Conservation (phyloP, 2,797 vertebrate species). For the Sus cebifrons region DNA sequence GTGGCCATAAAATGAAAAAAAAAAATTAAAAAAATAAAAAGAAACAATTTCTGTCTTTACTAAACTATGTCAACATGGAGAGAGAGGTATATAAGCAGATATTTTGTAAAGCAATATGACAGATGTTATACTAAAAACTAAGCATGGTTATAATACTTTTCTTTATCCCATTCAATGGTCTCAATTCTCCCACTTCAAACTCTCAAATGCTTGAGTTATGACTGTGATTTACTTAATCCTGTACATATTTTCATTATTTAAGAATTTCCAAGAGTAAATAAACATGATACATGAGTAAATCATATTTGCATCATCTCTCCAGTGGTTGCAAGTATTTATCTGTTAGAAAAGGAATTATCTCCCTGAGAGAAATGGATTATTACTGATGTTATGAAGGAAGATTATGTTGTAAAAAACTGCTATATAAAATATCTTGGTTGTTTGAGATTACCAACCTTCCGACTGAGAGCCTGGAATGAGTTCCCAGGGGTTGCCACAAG, state of each 20-base stretch:
- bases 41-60: not conserved
- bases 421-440: not conserved
- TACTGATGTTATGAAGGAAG: not conserved
- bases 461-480: not conserved
- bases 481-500: not conserved
- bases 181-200: not conserved
- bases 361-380: not conserved
- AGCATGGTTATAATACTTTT: not conserved
- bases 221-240: not conserved
- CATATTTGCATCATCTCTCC: not conserved
- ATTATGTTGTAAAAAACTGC: not conserved
- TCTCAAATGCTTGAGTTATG: not conserved
- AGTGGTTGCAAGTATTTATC: not conserved
- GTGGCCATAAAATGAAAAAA: no score
- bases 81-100: not conserved
- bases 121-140: not conserved
- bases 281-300: not conserved
- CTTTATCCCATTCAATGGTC: not conserved
- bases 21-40: not conserved
- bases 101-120: not conserved
- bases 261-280: constrained; percentile 16
- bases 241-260: not conserved
- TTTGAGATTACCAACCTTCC: not conserved
- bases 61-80: not conserved
- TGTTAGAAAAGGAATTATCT: not conserved